A percentile compares a stretch with the other conserved stretches of the same genome.
Evolutionary conservation across 2,888 invertebrate species (phyloP).

Genomic region (Perdita meconis): DNA sequence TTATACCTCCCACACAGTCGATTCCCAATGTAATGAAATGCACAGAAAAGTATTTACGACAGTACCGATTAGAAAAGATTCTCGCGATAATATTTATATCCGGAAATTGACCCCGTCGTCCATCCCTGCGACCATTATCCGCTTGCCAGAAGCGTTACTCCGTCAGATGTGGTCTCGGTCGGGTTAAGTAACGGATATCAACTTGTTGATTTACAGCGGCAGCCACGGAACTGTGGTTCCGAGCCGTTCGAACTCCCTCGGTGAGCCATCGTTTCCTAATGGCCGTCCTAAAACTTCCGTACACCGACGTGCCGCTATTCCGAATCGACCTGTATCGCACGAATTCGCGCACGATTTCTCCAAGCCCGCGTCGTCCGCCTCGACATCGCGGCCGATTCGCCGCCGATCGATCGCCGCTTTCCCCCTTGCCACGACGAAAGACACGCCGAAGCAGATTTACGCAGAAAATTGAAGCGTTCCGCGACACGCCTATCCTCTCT

Average conservation of each 20-base stretch:
- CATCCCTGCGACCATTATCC: constrained; percentile 43
- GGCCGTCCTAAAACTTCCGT: constrained; percentile 72
- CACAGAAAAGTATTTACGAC: neutral
- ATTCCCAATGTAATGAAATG: neutral
- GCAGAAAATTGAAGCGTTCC: neutral
- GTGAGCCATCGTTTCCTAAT: constrained; percentile 70
- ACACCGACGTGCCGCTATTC: constrained; percentile 54
- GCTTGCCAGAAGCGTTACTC: constrained; percentile 31
- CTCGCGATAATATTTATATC: constrained; percentile 1
- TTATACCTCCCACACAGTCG: too few species aligned
- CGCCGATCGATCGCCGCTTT: constrained; percentile 5
- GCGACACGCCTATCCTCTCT: neutral
- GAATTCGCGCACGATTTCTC: constrained; percentile 9
- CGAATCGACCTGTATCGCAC: constrained; percentile 32
- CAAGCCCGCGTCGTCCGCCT: constrained; percentile 14
- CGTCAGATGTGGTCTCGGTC: constrained; percentile 57
- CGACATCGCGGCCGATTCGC: neutral
- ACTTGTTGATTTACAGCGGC: constrained; percentile 82
- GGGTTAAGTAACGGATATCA: constrained; percentile 77
- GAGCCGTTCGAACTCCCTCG: constrained; percentile 73
- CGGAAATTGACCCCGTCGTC: constrained; percentile 11
- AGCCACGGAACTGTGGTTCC: constrained; percentile 75
- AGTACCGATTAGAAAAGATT: neutral
- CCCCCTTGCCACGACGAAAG: constrained; percentile 1
- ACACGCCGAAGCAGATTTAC: neutral